Percentiles rank a stretch among this genome's conserved stretches.
These are phyloP conservation scores for Scrobipalpa costella DNA, from an alignment of 2,888 invertebrate species.

Conservation along the genomic window DNA sequence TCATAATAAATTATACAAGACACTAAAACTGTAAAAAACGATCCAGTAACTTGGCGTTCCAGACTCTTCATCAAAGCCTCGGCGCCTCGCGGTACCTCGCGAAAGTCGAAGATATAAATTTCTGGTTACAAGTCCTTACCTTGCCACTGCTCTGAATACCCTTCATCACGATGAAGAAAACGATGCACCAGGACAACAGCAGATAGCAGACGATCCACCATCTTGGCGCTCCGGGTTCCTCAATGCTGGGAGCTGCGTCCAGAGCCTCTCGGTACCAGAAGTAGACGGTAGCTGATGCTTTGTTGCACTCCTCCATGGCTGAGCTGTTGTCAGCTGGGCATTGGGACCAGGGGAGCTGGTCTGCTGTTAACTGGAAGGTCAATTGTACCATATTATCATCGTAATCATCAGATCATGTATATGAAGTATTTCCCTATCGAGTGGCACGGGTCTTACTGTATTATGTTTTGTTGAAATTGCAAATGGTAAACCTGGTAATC, in stretches of 20 bases:
- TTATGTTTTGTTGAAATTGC: too few relatives aligned
- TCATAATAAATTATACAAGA: too few relatives aligned
- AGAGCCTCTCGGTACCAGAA: constrained; percentile 96
- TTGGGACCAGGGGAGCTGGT: constrained; percentile 89
- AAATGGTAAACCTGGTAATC: too few relatives aligned
- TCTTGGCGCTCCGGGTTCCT: constrained; percentile 90
- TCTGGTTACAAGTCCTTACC: constrained; percentile 67
- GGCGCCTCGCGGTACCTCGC: too few relatives aligned
- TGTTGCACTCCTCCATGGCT: constrained; percentile 87
- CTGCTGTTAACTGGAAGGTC: constrained; percentile 80
- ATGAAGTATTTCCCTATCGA: too few relatives aligned
- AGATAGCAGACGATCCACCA: constrained; percentile 97
- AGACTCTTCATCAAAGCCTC: too few relatives aligned
- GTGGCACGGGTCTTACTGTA: too few relatives aligned
- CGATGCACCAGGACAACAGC: constrained; percentile 92
- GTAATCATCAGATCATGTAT: neutral
- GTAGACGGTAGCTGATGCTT: constrained; percentile 93
- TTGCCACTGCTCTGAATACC: constrained; percentile 98
- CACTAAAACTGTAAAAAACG: too few relatives aligned
- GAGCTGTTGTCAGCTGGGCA: constrained; percentile 88
- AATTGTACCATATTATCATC: neutral
- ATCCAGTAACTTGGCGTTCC: too few relatives aligned
- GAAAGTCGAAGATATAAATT: too few relatives aligned
- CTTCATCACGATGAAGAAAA: constrained; percentile 97
- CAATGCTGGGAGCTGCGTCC: constrained; percentile 92